A percentile compares a stretch with the other conserved stretches of the same genome.
phyloP scores from a whole-genome alignment of 2,113 vertebrate species.

The Ochotona curzoniae region DNA sequence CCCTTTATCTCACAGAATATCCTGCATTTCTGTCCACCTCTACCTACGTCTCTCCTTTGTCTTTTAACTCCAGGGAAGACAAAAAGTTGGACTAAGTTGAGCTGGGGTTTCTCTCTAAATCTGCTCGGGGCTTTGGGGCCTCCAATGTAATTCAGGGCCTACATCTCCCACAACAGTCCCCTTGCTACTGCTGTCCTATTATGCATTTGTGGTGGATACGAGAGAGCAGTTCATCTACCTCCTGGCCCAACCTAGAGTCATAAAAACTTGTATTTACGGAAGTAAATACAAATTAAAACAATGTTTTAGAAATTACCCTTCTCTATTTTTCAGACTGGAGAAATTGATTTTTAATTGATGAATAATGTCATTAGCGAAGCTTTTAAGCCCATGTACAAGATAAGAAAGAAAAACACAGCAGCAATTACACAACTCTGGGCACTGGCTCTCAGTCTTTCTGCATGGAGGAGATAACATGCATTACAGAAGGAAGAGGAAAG shows the following conservation, averaged over 20 bases:
- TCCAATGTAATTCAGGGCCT: too few relatives aligned
- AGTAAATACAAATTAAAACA: neutral
- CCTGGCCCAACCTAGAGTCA: neutral
- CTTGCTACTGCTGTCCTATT: neutral
- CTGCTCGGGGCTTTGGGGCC: too few relatives aligned
- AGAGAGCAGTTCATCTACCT: too few relatives aligned
- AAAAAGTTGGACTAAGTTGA: too few relatives aligned
- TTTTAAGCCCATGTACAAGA: neutral
- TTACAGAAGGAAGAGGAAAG: neutral
- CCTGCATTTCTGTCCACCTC: too few relatives aligned
- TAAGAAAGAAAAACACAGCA: neutral
- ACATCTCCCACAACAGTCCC: neutral
- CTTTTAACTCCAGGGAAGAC: too few relatives aligned
- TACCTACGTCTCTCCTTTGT: too few relatives aligned
- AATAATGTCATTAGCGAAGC: conserved; percentile 9
- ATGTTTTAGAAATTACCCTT: neutral
- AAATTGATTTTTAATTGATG: neutral
- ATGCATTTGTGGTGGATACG: neutral
- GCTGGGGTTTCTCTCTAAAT: too few relatives aligned
- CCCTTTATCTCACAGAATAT: too few relatives aligned
- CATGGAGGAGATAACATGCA: neutral
- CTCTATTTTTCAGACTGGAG: neutral
- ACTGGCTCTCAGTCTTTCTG: neutral
- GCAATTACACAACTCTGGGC: neutral
- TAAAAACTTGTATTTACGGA: neutral